Conservation (phyloP, 2,113 vertebrate species). For the Apaloderma vittatum region DNA sequence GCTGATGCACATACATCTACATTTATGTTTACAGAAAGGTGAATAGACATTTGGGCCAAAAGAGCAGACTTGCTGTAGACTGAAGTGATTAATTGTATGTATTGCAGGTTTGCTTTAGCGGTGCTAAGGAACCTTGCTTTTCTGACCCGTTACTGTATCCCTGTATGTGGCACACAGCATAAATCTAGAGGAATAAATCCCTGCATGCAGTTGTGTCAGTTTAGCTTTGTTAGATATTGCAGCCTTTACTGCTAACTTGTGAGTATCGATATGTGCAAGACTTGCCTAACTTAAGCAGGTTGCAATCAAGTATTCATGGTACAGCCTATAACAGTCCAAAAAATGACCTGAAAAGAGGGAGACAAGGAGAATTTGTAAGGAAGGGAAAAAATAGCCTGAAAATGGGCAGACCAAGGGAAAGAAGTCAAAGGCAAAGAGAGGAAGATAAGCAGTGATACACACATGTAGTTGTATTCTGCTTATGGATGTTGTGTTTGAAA, state of each 20-base stretch:
- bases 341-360: not conserved
- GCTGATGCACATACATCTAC: not conserved
- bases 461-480: not conserved
- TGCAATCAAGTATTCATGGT: not conserved
- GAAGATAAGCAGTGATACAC: not conserved
- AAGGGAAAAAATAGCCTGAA: not conserved
- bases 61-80: not conserved
- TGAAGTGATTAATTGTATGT: not conserved
- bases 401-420: not conserved
- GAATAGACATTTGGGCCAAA: not conserved
- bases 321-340: not conserved
- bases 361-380: not conserved
- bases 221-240: not conserved
- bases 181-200: not conserved
- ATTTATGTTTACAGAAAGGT: not conserved
- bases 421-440: not conserved
- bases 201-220: not conserved
- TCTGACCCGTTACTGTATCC: not conserved
- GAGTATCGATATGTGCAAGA: not conserved
- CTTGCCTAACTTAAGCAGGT: not conserved
- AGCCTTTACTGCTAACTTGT: not conserved
- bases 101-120: not conserved
- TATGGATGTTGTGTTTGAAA: not conserved
- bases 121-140: not conserved
- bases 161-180: not conserved